phyloP scores from a whole-genome alignment of 1,140 invertebrate species.

The Zaprionus inermis region DNA sequence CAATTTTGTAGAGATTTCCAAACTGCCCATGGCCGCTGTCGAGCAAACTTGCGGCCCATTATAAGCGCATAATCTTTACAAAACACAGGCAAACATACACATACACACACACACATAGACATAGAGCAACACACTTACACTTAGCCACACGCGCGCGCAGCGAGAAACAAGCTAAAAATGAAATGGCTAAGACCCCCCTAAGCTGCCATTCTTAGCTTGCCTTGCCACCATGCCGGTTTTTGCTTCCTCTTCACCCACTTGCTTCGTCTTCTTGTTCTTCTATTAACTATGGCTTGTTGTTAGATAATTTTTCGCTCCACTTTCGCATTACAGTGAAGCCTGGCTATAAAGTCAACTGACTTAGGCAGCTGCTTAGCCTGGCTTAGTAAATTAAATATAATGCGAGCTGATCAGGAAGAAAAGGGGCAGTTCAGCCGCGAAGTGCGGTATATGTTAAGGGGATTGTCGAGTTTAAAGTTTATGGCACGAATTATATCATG shows the following conservation, averaged over 20 bases:
- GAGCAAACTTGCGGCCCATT: slow-evolving; percentile 75
- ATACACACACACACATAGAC: slow-evolving; percentile 28
- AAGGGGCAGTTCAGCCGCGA: too few relatives aligned
- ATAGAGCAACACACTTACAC: slow-evolving; percentile 13
- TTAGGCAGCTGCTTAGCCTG: not conserved
- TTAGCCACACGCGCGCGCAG: slow-evolving; percentile 1
- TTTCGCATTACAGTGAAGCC: slow-evolving; percentile 43
- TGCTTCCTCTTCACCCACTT: not conserved
- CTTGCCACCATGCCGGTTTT: not conserved
- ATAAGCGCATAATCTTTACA: slow-evolving; percentile 80
- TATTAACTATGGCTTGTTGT: slow-evolving; percentile 49
- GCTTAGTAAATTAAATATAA: slow-evolving; percentile 5
- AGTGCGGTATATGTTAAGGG: not conserved
- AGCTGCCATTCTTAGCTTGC: slow-evolving; percentile 38
- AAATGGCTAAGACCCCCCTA: slow-evolving; percentile 70
- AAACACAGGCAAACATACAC: slow-evolving; percentile 56
- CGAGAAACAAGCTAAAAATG: slow-evolving; percentile 59
- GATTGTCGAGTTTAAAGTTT: not conserved
- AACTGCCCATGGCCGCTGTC: slow-evolving; percentile 48
- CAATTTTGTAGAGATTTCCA: slow-evolving; percentile 78
- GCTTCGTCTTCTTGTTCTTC: not conserved
- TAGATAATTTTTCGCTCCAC: slow-evolving; percentile 69
- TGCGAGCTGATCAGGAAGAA: not conserved
- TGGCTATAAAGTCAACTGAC: slow-evolving; percentile 7
- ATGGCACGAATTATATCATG: not conserved